These are phyloP conservation scores for Liopterus haemorrhoidalis DNA, from an alignment of 2,888 invertebrate genomes.

Conservation along the genomic window DNA sequence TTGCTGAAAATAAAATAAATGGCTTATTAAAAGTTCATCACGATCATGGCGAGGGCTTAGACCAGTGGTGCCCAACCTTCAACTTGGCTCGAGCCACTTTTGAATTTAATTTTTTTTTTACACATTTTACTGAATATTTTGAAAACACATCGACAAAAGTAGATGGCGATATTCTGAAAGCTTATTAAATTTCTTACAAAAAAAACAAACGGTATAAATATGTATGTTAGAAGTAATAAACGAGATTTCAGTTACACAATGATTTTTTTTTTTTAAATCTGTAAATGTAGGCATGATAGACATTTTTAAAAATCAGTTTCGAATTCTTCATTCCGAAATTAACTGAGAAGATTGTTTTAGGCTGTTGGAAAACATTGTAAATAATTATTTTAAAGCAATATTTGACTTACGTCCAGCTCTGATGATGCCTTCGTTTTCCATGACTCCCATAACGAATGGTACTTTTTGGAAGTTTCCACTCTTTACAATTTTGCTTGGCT, in stretches of 20 bases:
- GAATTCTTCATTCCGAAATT: too few species aligned
- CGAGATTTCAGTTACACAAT: neutral
- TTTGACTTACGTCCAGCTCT: slow-evolving; percentile 42
- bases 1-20: slow-evolving; percentile 30
- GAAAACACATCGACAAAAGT: too few species aligned
- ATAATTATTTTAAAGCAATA: slow-evolving; percentile 4
- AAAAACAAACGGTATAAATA: too few species aligned
- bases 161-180: too few species aligned
- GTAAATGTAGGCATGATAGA: neutral
- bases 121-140: neutral
- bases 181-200: too few species aligned
- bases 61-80: too few species aligned
- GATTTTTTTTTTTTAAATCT: neutral
- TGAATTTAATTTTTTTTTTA: slow-evolving; percentile 5
- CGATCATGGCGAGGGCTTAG: slow-evolving; percentile 5
- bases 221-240: neutral
- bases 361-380: too few species aligned
- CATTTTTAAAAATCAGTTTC: too few species aligned
- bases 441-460: slow-evolving; percentile 49
- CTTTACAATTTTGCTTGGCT: slow-evolving; percentile 44
- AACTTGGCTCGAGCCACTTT: too few species aligned
- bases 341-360: too few species aligned
- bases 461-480: slow-evolving; percentile 44
- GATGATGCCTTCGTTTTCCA: slow-evolving; percentile 49
- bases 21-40: neutral